Conservation (phyloP, 2,888 invertebrate genomes). For the Prenolepis imparis region DNA sequence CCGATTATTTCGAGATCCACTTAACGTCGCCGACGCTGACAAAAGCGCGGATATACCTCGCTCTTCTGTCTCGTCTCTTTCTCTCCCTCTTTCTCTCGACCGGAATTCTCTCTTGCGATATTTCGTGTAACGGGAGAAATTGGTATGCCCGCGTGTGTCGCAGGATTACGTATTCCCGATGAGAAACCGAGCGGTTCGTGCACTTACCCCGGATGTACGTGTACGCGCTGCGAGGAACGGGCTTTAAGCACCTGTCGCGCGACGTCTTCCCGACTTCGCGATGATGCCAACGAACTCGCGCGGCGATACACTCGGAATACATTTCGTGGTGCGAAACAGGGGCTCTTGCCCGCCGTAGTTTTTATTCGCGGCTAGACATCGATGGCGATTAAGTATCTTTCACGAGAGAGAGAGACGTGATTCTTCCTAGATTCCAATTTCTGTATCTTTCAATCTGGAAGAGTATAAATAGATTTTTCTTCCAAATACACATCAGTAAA, state of each 20-base stretch:
- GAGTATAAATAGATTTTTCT: too few species aligned
- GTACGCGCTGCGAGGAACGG: slow-evolving; percentile 56
- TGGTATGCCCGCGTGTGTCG: slow-evolving; percentile 68
- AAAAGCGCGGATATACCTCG: slow-evolving; percentile 24
- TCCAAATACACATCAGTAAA: background rate
- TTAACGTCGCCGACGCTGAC: slow-evolving; percentile 25
- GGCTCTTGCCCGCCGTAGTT: background rate
- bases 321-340: slow-evolving; percentile 27
- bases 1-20: slow-evolving; percentile 57
- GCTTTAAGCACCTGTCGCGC: slow-evolving; percentile 64
- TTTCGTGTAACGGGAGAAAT: slow-evolving; percentile 68
- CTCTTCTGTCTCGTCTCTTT: background rate
- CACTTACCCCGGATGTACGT: slow-evolving; percentile 70
- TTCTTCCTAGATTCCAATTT: background rate
- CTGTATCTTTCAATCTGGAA: too few species aligned
- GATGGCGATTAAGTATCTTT: background rate
- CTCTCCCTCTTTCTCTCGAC: background rate
- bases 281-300: slow-evolving; percentile 58
- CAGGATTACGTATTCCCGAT: slow-evolving; percentile 71
- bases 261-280: slow-evolving; percentile 52
- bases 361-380: background rate
- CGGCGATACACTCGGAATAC: slow-evolving; percentile 55
- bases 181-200: slow-evolving; percentile 70
- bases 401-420: background rate
- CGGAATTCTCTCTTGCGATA: slow-evolving; percentile 33